Base-by-base conservation (phyloP, 2,797 vertebrate species). In the Champsocephalus gunnari region DNA sequence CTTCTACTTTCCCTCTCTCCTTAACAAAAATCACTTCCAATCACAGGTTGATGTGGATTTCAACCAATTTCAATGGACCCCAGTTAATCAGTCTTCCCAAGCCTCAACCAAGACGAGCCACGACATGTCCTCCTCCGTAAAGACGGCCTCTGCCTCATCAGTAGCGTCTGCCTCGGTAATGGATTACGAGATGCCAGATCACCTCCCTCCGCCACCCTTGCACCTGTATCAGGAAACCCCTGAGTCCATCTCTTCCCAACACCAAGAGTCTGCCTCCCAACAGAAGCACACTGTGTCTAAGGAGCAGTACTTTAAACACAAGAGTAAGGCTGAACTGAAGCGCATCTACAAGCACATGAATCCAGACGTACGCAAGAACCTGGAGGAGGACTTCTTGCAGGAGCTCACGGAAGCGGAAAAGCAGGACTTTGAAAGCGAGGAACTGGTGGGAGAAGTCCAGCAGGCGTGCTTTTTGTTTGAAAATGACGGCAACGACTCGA, bases 311-410 rank as follows among this genome's bases (percentile, higher is more conserved):
- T 92, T 92, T 47, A 96, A 96, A 83, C 94, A 98, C 90, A 96
- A 95, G 80, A 97, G 95, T 80, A 90, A 96, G 73, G 92, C 94
- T 41, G 96, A 98, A 89, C 90, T 97, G 32, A 98, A 96, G 79
- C 93, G 94, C 44, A 94, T 97, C 77, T 97, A 96, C 79, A 98
- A 96, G 83, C 89, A 95, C 70, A 97, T 97, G 53, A 93, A 98
- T 65, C 94, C 96, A 7, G 95, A 96, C 72, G 92, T 97, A 66
- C 96, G 96, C 82, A 97, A 96, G 87, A 94, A 92, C 84, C 90
- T 98, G 9, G 93, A 97, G 75, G 95, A 90, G 19, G 92, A 96
- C 81, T 96, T 96, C 76, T 85, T 95, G 58, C 95, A 79, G 83
- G 93, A 97, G 41, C 94, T 96, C 80, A 96, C 92, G 10, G 94